Evolutionary conservation across 2,113 vertebrate species (phyloP), one percentile per base, ranked within the genome.

Genomic region (Percopsis transmontana): DNA sequence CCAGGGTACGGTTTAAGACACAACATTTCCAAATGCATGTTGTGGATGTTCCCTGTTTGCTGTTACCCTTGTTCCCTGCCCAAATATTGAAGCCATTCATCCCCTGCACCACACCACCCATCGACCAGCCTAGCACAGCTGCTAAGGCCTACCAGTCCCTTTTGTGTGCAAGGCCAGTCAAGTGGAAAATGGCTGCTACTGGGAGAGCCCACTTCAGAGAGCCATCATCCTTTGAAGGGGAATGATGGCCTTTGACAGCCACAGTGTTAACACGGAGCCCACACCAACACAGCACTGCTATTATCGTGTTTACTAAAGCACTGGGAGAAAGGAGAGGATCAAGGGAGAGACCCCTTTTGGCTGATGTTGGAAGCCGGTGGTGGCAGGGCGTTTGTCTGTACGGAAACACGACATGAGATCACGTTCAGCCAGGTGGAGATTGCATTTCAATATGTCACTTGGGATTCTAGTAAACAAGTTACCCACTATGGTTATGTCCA

Each of bases 121-220:
- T 77, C 81, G 82, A 81, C 84, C 74, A 74, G 85, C 70, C 76
- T 59, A 47, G 79, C 80, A 71, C 87, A 89, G 90, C 86, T 88
- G 85, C 84, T 85, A 70, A 81, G 77, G 83, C 68, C 80, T 82
- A 85, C 87, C 81, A 71, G 77, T 86, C 72, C 83, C 87, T 85
- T 87, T 89, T 70, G 69, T 90, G 86, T 87, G 85, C 87, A 85
- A 80, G 86, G 74, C 88, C 89, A 91, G 90, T 91, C 86, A 88
- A 91, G 89, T 91, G 90, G 90, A 91, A 91, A 91, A 91, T 91
- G 87, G 89, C 79, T 84, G 83, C 87, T 83, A 78, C 85, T 47
- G 73, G 86, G 85, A 90, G 87, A 91, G 90, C 83, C 84, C 89
- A 91, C 86, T 91, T 91, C 89, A 91, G 87, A 91, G 88, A 88